Evolutionary conservation across 2,888 invertebrate genomes (phyloP).

Genomic region (Lucinisca nassula): DNA sequence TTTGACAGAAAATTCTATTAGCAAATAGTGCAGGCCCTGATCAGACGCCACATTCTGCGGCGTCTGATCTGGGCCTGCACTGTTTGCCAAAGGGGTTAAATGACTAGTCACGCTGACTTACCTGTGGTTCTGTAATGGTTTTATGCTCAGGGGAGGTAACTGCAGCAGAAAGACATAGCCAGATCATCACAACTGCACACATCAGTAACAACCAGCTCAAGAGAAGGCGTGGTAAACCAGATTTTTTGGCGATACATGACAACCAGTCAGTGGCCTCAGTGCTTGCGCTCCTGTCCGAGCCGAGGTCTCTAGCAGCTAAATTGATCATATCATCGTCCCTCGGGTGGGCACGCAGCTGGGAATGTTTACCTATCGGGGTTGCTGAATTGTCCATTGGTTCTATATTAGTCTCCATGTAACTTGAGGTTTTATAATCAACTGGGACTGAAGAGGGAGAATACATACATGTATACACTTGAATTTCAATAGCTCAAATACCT

Average conservation of each 20-base stretch:
- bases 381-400: conserved; percentile 84
- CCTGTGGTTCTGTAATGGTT: conserved; percentile 70
- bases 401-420: conserved; percentile 84
- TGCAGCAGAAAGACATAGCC: conserved; percentile 88
- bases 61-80: no score
- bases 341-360: conserved; percentile 76
- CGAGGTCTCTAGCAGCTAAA: conserved; percentile 66
- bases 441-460: neutral
- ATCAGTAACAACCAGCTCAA: conserved; percentile 88
- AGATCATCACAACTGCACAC: conserved; percentile 89
- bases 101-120: no score
- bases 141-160: conserved; percentile 86
- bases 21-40: no score
- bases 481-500: no score
- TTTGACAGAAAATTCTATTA: no score
- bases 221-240: conserved; percentile 89
- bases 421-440: conserved; percentile 80
- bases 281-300: neutral
- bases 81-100: no score
- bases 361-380: conserved; percentile 82
- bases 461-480: no score
- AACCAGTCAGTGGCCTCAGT: conserved; percentile 79
- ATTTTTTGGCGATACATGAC: conserved; percentile 88
- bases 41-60: no score
- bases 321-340: conserved; percentile 61